Base-by-base conservation (phyloP, 2,888 invertebrate genomes). In the Myopa tessellatipennis region DNA sequence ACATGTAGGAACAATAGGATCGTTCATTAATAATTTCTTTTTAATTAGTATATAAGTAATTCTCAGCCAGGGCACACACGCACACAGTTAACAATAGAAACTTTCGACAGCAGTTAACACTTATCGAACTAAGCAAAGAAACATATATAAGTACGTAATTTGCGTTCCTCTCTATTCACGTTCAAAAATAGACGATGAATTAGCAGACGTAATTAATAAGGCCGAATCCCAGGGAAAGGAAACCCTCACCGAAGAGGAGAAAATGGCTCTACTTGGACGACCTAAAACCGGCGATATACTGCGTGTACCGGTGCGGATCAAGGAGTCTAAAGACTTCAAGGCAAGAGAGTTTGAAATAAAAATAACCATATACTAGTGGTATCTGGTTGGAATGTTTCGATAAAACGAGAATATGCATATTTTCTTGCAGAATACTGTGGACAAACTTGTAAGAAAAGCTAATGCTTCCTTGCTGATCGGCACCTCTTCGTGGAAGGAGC, bases 401-500 rank as follows among this genome's bases (percentile, higher is more conserved):
- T 26, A 26, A 26, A 26, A 26, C 26, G 26, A 26, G 26, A 26
- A 26, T 26, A 26, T 26, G 26, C 26, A 26, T 26, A 0, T 7
- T 8, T 65, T 74, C 58, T 75, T 91, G 10, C 91, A 97, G 96
- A 98, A 96, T 88, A 98, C 98, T 63, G 99, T 99, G 80, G 99
- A 99, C 91, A 98, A 98, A 90, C 92, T 99, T 89, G 95, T 99
- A 83, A 98, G 98, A 91, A 94, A 98, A 88, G 98, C 98, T 80
- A 98, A 98, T 90, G 95, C 97, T 67, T 97, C 98, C 26, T 92
- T 98, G 81, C 93, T 98, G 81, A 93, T 95, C 83, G 95, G 99
- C 79, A 98, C 99, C 26, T 97, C 97, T n/a, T 97, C 98, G 0
- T 99, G 99, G 99, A 96, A 95, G 89, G 99, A 99, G 87, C 99